Conservation (phyloP, 1,140 invertebrate species). For the Drosophila hydei region DNA sequence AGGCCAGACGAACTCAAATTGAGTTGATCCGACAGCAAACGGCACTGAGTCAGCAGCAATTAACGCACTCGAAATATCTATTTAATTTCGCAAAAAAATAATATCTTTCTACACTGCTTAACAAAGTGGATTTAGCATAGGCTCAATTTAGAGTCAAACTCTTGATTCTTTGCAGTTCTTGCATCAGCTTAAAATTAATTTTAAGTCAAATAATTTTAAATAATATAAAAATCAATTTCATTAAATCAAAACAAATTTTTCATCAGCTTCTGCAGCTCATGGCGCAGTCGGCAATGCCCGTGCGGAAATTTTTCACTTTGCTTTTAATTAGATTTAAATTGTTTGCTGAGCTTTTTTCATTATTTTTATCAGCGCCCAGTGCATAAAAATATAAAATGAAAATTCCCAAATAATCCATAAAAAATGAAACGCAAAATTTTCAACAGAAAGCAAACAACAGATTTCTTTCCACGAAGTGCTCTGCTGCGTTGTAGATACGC, state of each 20-base stretch:
- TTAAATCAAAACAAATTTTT: too few relatives aligned
- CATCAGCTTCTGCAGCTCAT: background rate
- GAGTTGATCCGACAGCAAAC: slow-evolving; percentile 27
- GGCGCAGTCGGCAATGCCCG: background rate
- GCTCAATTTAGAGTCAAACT: too few relatives aligned
- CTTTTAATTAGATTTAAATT: slow-evolving; percentile 5
- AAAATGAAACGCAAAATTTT: background rate
- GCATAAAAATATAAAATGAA: background rate
- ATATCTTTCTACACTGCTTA: too few relatives aligned
- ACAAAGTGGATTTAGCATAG: too few relatives aligned
- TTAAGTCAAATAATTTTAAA: too few relatives aligned
- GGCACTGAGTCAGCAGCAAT: background rate
- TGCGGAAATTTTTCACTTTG: background rate
- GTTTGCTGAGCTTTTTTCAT: background rate
- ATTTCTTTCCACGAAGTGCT: background rate
- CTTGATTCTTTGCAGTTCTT: too few relatives aligned
- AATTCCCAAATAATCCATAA: background rate
- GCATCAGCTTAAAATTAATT: too few relatives aligned
- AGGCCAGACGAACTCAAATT: slow-evolving; percentile 60
- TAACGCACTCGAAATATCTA: background rate
- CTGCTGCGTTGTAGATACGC: slow-evolving; percentile 15
- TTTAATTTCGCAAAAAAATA: background rate
- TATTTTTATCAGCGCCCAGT: background rate
- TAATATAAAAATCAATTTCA: too few relatives aligned
- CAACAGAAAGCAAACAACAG: background rate